Percentiles rank a stretch among this genome's conserved stretches.
phyloP scores from a whole-genome alignment of 2,797 vertebrate species.

The Dendrocincla fuliginosa region DNA sequence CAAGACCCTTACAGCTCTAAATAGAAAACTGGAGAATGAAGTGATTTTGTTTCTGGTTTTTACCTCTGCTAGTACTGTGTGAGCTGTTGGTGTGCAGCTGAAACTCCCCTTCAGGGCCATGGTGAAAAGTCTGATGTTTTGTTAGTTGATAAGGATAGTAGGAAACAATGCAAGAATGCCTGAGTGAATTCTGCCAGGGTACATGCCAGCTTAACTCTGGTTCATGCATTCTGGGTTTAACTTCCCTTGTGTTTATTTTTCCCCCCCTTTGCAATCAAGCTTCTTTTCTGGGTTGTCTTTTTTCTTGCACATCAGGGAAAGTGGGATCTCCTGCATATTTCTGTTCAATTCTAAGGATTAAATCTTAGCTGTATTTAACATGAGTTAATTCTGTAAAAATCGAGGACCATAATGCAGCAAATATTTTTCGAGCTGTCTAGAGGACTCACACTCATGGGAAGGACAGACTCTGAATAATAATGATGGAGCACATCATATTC shows the following conservation, averaged over 20 bases:
- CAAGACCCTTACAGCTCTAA: background rate
- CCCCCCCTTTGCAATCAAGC: background rate
- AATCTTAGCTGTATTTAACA: conserved; percentile 16
- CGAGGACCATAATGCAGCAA: conserved; percentile 23
- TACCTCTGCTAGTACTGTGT: background rate
- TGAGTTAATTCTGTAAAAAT: conserved; percentile 32
- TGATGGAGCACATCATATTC: background rate
- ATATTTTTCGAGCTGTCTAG: conserved; percentile 10
- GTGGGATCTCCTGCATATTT: background rate
- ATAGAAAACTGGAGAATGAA: background rate
- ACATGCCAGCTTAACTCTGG: background rate
- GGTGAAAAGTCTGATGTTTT: background rate
- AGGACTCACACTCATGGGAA: conserved; percentile 5
- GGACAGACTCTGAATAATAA: conserved; percentile 56
- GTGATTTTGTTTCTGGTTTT: background rate
- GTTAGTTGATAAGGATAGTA: background rate
- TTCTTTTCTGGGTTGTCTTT: background rate
- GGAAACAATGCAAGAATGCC: background rate
- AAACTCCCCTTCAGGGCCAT: background rate
- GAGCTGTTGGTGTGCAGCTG: background rate
- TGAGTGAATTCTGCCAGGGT: background rate
- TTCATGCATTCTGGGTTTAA: background rate
- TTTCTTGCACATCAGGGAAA: background rate
- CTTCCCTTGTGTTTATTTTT: background rate
- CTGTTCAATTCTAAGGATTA: background rate